These are phyloP conservation scores for Platanista minor DNA, from an alignment of 2,113 vertebrate genomes.

Conservation along the genomic window DNA sequence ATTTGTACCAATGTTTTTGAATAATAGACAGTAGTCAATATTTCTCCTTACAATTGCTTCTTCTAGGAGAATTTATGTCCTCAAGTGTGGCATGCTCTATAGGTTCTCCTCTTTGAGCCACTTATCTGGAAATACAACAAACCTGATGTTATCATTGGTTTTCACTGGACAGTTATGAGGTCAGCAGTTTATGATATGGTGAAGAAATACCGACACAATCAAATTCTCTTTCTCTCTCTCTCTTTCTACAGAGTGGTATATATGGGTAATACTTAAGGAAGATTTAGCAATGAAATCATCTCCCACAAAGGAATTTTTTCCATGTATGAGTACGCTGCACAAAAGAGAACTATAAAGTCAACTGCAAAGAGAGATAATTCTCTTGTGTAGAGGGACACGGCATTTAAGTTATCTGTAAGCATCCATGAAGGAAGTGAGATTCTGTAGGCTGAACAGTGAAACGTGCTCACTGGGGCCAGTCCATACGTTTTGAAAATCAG, in stretches of 20 bases:
- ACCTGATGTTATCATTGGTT: neutral
- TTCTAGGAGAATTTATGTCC: neutral
- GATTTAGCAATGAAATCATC: neutral
- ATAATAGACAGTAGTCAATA: neutral
- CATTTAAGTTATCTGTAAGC: neutral
- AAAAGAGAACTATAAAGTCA: neutral
- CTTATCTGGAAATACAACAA: neutral
- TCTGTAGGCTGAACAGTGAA: neutral
- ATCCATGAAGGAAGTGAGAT: neutral
- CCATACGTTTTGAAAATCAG: neutral
- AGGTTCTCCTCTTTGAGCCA: neutral
- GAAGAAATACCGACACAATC: neutral
- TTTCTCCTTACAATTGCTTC: neutral
- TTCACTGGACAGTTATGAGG: neutral
- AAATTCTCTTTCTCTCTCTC: neutral
- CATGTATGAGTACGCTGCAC: neutral
- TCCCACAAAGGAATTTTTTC: neutral
- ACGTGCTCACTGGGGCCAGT: neutral
- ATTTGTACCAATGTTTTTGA: neutral
- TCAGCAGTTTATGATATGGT: neutral
- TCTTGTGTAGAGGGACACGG: neutral
- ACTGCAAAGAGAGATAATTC: neutral
- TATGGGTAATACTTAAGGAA: neutral
- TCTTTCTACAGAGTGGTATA: neutral
- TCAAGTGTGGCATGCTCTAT: neutral